phyloP scores from a whole-genome alignment of 1,140 invertebrate genomes.

The Whitmania pigra region DNA sequence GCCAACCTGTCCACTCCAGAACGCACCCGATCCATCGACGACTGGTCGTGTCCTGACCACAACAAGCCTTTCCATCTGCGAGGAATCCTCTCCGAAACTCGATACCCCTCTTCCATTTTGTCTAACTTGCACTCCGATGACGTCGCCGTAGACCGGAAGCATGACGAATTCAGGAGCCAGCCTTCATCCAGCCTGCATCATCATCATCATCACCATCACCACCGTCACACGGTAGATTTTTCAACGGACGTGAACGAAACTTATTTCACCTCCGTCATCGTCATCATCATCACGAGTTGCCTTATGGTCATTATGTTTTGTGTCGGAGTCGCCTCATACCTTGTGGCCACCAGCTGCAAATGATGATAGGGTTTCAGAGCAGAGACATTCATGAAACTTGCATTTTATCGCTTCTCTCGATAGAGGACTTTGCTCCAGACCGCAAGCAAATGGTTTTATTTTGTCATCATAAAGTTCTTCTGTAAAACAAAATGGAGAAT shows the following conservation, averaged over 20 bases:
- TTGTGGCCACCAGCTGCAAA: conserved; percentile 1
- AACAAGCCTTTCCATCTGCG: background rate
- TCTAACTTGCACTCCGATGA: no score
- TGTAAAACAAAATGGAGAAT: no score
- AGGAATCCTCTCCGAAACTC: background rate
- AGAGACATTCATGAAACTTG: no score
- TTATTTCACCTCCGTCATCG: conserved; percentile 1
- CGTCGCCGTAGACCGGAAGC: no score
- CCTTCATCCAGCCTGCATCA: background rate
- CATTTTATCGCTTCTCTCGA: no score
- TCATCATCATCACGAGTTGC: conserved; percentile 3
- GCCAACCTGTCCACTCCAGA: background rate
- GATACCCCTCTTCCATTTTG: background rate
- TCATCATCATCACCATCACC: conserved; percentile 6
- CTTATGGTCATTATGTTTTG: conserved; percentile 7
- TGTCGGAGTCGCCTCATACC: conserved; percentile 3
- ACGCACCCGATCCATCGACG: background rate
- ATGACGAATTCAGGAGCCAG: no score
- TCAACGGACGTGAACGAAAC: background rate
- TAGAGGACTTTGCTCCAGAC: no score
- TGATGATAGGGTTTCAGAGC: background rate
- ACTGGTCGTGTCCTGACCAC: background rate
- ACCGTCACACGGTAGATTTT: background rate
- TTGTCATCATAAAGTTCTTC: no score
- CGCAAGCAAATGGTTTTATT: no score